Evolutionary conservation across 2,797 vertebrate species (phyloP), one percentile per base, ranked within the genome.

Genomic region (Gymnopithys bicolor): DNA sequence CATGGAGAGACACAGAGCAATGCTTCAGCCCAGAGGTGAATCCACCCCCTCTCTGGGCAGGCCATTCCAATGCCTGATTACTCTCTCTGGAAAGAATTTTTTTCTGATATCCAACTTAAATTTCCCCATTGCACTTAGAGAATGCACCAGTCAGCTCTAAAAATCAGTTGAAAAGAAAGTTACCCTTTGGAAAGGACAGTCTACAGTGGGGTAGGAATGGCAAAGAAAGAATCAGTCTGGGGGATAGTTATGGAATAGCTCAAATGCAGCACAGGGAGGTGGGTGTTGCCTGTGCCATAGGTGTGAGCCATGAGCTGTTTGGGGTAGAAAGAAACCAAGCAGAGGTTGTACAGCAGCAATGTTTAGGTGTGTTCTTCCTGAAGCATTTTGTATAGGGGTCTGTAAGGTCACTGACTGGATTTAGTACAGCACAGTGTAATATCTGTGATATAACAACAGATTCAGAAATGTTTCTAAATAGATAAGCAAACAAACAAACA

Each of bases 271-370:
- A 37, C 10, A 25, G 27, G 30, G 51, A 68, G 23, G 3, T 43
- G 49, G 2, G 21, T 63, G 18, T 10, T 52, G 5, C 4, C 0
- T 4, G 5, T 55, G 35, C 14, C 45, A 24, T 2, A 1, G 3
- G 6, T 21, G 2, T 30, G 43, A 16, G 18, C 19, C 3, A 1
- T 6, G 12, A 73, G 8, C 22, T 23, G n/a, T 45, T 33, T 11
- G 13, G 14, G 11, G 45, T 35, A 75, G 41, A 41, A 71, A n/a
- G 39, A 48, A 52, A n/a, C 3, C 35, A 51, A 56, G 28, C 19
- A 66, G n/a, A 75, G 7, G 3, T 8, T 67, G 12, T 17, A 15
- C 24, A 78, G 24, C 35, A 24, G 53, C 30, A 43, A 35, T 28
- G 11, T 11, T 85, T 32, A 67, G 48, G 39, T 56, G 18, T 33